A percentile compares a stretch with the other conserved stretches of the same genome.
phyloP scores from a whole-genome alignment of 2,888 invertebrate genomes.

The Platycheirus rosarum region DNA sequence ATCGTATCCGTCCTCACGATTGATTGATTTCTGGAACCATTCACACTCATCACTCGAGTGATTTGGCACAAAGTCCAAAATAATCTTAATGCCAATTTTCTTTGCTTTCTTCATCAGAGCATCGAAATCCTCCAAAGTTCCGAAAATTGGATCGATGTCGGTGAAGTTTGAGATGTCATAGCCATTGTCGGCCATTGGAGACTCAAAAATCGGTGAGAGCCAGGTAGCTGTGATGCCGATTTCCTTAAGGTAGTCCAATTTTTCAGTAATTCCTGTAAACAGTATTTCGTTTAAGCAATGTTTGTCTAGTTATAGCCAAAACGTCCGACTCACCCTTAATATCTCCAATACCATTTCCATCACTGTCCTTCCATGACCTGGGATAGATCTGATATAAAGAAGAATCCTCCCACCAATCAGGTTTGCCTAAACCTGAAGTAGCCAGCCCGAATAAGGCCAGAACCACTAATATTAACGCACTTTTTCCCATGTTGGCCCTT shows the following conservation, averaged over 20 bases:
- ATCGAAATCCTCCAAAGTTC: conserved; percentile 87
- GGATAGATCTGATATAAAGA: conserved; percentile 94
- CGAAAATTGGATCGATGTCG: conserved; percentile 86
- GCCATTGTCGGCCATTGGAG: conserved; percentile 90
- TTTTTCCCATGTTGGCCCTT: conserved; percentile 20
- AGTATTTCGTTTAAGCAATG: no score
- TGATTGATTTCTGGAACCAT: conserved; percentile 91
- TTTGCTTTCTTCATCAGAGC: conserved; percentile 84
- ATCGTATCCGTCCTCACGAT: conserved; percentile 85
- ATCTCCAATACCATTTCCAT: conserved; percentile 93
- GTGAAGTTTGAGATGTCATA: conserved; percentile 89
- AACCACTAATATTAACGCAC: not conserved
- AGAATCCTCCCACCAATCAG: conserved; percentile 93
- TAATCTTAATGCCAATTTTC: conserved; percentile 83
- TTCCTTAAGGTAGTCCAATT: conserved; percentile 86
- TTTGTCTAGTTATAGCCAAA: no score
- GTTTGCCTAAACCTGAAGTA: conserved; percentile 28
- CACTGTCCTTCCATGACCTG: conserved; percentile 91
- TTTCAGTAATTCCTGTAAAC: conserved; percentile 84
- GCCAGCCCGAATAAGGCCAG: conserved; percentile 11
- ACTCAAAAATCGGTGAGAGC: conserved; percentile 89
- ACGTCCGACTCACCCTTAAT: conserved; percentile 85
- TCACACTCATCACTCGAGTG: conserved; percentile 91
- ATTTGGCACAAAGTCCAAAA: conserved; percentile 87
- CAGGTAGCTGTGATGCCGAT: conserved; percentile 87